phyloP scores from a whole-genome alignment of 1,140 invertebrate species.

The Amphibalanus amphitrite region DNA sequence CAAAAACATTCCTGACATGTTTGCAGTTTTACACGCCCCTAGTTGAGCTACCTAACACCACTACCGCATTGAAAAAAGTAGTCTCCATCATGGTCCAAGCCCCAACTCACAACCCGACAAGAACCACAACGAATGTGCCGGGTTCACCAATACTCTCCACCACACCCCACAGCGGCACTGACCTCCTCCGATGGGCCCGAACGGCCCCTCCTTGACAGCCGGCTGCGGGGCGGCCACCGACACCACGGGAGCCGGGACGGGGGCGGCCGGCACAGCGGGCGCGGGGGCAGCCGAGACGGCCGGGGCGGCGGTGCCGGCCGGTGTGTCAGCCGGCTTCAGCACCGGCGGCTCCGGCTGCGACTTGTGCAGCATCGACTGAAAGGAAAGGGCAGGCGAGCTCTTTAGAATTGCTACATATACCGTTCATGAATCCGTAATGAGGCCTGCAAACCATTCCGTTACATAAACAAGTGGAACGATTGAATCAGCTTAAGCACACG shows the following conservation, averaged over 20 bases:
- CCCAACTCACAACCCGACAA: not conserved
- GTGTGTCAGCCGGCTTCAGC: not conserved
- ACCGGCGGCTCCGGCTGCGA: not conserved
- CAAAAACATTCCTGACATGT: not conserved
- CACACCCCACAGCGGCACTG: not conserved
- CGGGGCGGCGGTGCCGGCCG: not conserved
- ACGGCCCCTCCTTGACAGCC: not conserved
- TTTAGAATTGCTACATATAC: too few species aligned
- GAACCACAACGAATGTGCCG: not conserved
- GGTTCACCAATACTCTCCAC: not conserved
- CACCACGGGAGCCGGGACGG: not conserved
- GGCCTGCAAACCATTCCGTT: not conserved
- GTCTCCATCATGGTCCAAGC: too few species aligned
- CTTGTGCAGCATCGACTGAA: constrained; percentile 3
- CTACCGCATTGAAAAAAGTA: not conserved
- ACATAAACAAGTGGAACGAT: not conserved
- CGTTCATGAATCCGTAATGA: not conserved
- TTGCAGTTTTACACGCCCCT: not conserved
- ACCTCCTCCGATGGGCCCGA: not conserved
- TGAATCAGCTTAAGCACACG: not conserved
- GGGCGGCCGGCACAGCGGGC: not conserved
- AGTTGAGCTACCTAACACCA: not conserved
- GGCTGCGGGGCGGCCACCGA: not conserved
- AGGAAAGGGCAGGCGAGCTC: not conserved
- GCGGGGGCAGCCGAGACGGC: not conserved